phyloP scores from a whole-genome alignment of 2,888 invertebrate species.

The Drosophila neotestacea region DNA sequence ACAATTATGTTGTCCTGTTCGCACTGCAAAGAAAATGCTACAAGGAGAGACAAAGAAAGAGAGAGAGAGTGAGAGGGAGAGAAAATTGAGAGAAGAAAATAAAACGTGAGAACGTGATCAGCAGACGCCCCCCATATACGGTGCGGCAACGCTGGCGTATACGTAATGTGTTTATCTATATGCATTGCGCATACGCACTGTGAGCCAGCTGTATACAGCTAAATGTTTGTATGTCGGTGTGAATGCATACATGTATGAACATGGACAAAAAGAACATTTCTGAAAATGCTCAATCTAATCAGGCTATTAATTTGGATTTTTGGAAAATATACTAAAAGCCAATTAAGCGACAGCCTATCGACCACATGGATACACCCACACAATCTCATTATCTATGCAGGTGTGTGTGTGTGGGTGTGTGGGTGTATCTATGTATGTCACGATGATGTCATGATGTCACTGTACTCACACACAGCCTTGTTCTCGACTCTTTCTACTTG shows the following conservation, averaged over 20 bases:
- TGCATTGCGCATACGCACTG: slow-evolving; percentile 74
- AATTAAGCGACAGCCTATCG: slow-evolving; percentile 37
- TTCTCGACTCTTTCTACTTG: slow-evolving; percentile 51
- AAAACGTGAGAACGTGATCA: slow-evolving; percentile 28
- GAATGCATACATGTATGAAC: too few species aligned
- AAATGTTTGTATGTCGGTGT: slow-evolving; percentile 1
- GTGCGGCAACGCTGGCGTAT: slow-evolving; percentile 64
- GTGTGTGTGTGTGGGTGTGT: not conserved
- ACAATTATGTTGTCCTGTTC: slow-evolving; percentile 34
- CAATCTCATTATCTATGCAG: not conserved
- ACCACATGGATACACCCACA: slow-evolving; percentile 19
- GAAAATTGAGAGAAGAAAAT: not conserved
- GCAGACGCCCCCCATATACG: slow-evolving; percentile 69
- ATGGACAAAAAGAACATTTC: not conserved
- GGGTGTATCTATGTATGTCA: slow-evolving; percentile 7
- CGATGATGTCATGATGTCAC: slow-evolving; percentile 37
- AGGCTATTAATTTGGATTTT: slow-evolving; percentile 52
- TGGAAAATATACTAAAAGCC: slow-evolving; percentile 42
- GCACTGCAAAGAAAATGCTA: slow-evolving; percentile 15
- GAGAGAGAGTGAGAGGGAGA: slow-evolving; percentile 2
- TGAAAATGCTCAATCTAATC: slow-evolving; percentile 24
- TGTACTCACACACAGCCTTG: slow-evolving; percentile 18
- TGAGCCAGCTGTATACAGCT: slow-evolving; percentile 8
- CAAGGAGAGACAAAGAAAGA: not conserved
- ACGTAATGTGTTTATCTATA: slow-evolving; percentile 65